phyloP scores from a whole-genome alignment of 1,140 invertebrate species.

The Holcopasites calliopsidis region DNA sequence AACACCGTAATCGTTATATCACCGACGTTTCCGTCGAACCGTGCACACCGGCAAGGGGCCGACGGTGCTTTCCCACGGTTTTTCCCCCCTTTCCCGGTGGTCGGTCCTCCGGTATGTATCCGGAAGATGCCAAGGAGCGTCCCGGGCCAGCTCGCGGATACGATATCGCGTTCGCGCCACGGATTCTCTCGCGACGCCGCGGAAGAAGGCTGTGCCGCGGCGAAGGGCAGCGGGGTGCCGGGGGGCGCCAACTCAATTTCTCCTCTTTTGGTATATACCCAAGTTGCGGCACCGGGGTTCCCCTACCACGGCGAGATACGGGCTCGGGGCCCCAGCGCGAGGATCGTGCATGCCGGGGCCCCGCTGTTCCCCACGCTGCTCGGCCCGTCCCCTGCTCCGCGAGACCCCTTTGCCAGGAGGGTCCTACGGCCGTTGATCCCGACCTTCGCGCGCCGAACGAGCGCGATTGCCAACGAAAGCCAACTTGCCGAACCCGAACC shows the following conservation, averaged over 20 bases:
- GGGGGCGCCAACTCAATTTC: slow-evolving; percentile 78
- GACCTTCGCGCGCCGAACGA: slow-evolving; percentile 80
- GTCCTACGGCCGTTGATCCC: slow-evolving; percentile 80
- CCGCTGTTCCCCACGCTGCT: slow-evolving; percentile 35
- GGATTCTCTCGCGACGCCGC: slow-evolving; percentile 35
- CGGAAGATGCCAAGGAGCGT: slow-evolving; percentile 28
- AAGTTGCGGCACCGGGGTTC: slow-evolving; percentile 69
- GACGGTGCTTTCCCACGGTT: slow-evolving; percentile 58
- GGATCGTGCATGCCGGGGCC: slow-evolving; percentile 47
- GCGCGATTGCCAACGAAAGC: slow-evolving; percentile 78
- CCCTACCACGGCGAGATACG: background rate
- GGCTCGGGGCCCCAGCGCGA: slow-evolving; percentile 43
- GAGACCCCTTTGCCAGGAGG: slow-evolving; percentile 66
- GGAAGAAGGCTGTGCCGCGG: slow-evolving; percentile 27
- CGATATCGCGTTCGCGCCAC: background rate
- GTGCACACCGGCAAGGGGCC: slow-evolving; percentile 45
- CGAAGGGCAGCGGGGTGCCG: slow-evolving; percentile 47
- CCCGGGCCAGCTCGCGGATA: background rate
- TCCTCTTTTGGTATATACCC: slow-evolving; percentile 80
- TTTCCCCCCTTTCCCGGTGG: slow-evolving; percentile 60
- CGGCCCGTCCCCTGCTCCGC: slow-evolving; percentile 35
- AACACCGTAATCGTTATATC: slow-evolving; percentile 57
- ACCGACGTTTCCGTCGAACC: slow-evolving; percentile 52
- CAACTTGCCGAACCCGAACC: slow-evolving; percentile 70
- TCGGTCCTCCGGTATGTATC: slow-evolving; percentile 38